Percentiles rank a stretch among this genome's conserved stretches.
These are phyloP conservation scores for Mythimna lalbum DNA, from an alignment of 2,888 invertebrate species.

Conservation along the genomic window DNA sequence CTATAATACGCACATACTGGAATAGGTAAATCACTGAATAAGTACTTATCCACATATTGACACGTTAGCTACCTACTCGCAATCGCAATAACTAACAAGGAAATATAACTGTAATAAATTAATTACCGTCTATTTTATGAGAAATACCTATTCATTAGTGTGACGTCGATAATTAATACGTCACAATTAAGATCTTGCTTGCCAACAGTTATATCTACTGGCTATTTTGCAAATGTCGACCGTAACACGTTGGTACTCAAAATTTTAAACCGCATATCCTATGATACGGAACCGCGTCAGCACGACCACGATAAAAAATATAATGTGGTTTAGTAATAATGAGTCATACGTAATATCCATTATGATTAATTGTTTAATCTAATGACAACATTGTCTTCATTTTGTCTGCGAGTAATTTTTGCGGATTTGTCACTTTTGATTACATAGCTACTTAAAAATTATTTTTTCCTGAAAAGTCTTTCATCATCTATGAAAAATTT, in stretches of 20 bases:
- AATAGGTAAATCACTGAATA: slow-evolving; percentile 19
- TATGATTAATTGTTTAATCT: slow-evolving; percentile 18
- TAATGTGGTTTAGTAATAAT: slow-evolving; percentile 1
- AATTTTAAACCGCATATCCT: slow-evolving; percentile 23
- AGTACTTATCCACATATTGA: slow-evolving; percentile 4
- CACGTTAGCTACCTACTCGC: slow-evolving; percentile 10
- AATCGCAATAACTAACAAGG: slow-evolving; percentile 35
- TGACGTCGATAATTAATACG: slow-evolving; percentile 35
- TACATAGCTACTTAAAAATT: neutral
- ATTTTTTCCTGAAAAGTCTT: too few relatives aligned
- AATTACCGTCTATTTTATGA: slow-evolving; percentile 25
- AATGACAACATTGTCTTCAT: neutral
- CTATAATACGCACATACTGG: neutral
- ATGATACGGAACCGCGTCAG: slow-evolving; percentile 29
- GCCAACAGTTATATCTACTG: slow-evolving; percentile 21
- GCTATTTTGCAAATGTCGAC: slow-evolving; percentile 11
- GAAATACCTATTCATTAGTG: slow-evolving; percentile 16
- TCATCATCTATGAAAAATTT: too few relatives aligned
- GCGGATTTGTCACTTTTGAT: neutral
- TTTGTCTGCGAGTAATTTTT: slow-evolving; percentile 4
- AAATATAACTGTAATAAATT: slow-evolving; percentile 37
- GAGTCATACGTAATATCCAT: slow-evolving; percentile 22
- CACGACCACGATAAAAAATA: slow-evolving; percentile 12
- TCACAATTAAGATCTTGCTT: slow-evolving; percentile 25
- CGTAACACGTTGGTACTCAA: neutral